These are phyloP conservation scores for Volucella zonaria DNA, from an alignment of 2,888 invertebrate species.

Conservation along the genomic window DNA sequence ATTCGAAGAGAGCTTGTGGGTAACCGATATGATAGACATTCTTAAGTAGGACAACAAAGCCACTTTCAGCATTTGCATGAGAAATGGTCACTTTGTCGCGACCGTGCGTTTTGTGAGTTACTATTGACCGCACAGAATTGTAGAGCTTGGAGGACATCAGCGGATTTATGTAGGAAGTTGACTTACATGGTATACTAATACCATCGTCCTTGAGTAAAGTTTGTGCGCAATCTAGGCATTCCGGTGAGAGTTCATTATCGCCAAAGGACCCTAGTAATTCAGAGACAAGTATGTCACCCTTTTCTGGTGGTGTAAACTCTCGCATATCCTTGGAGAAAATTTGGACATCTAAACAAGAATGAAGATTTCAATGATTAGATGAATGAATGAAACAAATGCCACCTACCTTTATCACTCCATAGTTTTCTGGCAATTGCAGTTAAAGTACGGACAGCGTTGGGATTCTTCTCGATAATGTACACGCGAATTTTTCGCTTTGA, in stretches of 20 bases:
- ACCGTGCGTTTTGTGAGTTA: constrained; percentile 75
- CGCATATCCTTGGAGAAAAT: constrained; percentile 95
- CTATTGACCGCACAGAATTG: constrained; percentile 86
- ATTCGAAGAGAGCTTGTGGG: constrained; percentile 88
- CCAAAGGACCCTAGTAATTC: constrained; percentile 98
- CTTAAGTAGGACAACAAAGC: constrained; percentile 93
- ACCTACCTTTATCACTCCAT: constrained; percentile 86
- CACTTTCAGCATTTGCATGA: constrained; percentile 86
- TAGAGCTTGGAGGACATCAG: constrained; percentile 95
- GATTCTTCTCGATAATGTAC: constrained; percentile 99
- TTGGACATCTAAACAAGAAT: constrained; percentile 84
- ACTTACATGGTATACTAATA: constrained; percentile 94
- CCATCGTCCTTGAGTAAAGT: constrained; percentile 92
- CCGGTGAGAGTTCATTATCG: constrained; percentile 99
- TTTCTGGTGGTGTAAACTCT: constrained; percentile 89
- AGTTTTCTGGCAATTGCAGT: constrained; percentile 89
- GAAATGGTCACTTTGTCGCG: constrained; percentile 77
- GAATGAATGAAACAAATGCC: too few species aligned
- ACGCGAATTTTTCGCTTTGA: constrained; percentile 90
- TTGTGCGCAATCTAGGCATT: constrained; percentile 97
- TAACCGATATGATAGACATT: constrained; percentile 81
- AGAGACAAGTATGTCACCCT: constrained; percentile 97
- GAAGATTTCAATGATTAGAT: neutral
- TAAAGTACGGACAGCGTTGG: constrained; percentile 94
- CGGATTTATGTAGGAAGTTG: constrained; percentile 95